Base-by-base conservation (phyloP, 2,888 invertebrate genomes). In the Coenonympha arcania region DNA sequence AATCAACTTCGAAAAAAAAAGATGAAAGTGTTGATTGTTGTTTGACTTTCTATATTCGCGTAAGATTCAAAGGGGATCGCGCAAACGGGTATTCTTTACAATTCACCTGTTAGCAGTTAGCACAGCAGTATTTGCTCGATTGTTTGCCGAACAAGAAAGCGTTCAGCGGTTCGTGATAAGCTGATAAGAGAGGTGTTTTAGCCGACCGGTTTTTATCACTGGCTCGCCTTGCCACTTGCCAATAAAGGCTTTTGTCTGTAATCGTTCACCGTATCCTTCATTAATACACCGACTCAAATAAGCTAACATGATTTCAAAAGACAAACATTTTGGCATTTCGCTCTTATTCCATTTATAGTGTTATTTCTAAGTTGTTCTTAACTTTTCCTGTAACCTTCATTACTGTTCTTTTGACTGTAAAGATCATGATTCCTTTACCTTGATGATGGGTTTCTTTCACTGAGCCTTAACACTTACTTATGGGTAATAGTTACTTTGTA, bases 191-290 rank as follows among this genome's bases (percentile, higher is more conserved):
- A 39, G 50, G 48, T 43, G 56, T 56, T 55, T 45, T 53, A 51
- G 43, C 44, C 43, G 50, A 48, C 30, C 54, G 57, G 39, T 22
- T 52, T 50, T 59, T 60, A 58, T 61, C 58, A 51, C 43, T 48
- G 37, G 43, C 45, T 31, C 31, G 47, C 54, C 43, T 44, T 34
- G 50, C 52, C 48, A 59, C 43, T 44, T 34, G 50, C 52, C 48
- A 59, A 57, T 58, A 54, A 52, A 55, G 48, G 52, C 56, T 34
- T 58, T 60, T 60, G 59, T 62, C 43, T 53, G 52, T 41, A 48
- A 19, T 44, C 51, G 33, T 51, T 48, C 30, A 41, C 53, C 53
- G 54, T 58, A 48, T 57, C 53, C 53, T 34, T 44, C 44, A 8
- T 34, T 43, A 43, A 33, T 15, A 44, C 16, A 44, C 24, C 11